These are phyloP conservation scores for Crocuta crocuta DNA, from an alignment of 2,113 vertebrate species.

Conservation along the genomic window DNA sequence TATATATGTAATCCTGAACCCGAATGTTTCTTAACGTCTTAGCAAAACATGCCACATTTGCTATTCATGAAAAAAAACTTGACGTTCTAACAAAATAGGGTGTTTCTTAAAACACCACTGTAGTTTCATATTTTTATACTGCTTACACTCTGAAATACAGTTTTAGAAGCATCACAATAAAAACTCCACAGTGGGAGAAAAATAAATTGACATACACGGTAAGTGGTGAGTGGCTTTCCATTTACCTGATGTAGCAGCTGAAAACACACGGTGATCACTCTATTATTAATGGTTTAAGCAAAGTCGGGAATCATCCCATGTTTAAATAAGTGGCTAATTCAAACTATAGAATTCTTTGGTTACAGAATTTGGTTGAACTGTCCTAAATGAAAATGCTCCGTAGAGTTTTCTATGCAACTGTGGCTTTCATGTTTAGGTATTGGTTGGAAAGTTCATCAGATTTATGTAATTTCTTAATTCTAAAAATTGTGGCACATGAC, in stretches of 20 bases:
- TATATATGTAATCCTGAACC: not conserved
- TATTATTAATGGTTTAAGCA: not conserved
- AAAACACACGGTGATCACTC: not conserved
- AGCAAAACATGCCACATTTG: not conserved
- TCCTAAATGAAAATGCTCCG: slow-evolving; percentile 20
- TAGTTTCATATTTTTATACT: not conserved
- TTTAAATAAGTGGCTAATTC: slow-evolving; percentile 44
- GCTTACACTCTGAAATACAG: not conserved
- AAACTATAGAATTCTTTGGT: slow-evolving; percentile 28
- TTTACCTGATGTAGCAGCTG: not conserved
- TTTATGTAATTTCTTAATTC: not conserved
- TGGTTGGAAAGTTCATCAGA: not conserved
- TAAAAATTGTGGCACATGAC: not conserved
- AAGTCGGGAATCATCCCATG: not conserved
- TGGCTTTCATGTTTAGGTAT: not conserved
- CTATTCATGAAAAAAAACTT: not conserved
- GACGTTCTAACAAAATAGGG: slow-evolving; percentile 5
- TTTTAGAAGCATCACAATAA: slow-evolving; percentile 39
- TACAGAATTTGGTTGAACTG: slow-evolving; percentile 1
- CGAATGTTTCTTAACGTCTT: not conserved
- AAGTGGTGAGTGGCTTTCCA: not conserved
- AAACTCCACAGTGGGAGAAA: slow-evolving; percentile 38
- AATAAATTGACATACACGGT: not conserved
- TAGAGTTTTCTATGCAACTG: not conserved
- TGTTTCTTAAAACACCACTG: slow-evolving; percentile 46